Base-by-base conservation (phyloP, 2,113 vertebrate species). In the Megalops atlanticus region DNA sequence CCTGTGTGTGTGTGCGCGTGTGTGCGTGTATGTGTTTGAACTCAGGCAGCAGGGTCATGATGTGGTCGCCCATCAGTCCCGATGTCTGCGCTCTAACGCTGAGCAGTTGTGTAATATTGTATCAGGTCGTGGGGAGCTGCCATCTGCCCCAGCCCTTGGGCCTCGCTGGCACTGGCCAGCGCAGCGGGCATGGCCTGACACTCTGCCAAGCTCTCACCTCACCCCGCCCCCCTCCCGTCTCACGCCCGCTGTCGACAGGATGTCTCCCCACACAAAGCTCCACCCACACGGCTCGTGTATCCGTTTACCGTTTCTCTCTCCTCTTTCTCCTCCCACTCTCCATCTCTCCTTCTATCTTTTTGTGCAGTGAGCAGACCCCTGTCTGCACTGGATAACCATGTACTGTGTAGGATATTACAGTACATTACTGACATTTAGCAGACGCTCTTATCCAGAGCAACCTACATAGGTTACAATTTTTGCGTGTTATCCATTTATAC, bases 81-180 rank as follows among this genome's bases (percentile, higher is more conserved):
- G 8, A 14, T 79, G 77, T 41, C 2, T 31, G 16, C 4, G 18
- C 27, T 24, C 8, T 11, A 4, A 31, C 31, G 31, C 64, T 18
- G 12, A 70, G 68, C 27, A 70, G 68, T 35, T 71, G 35, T 80
- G 78, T 80, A 52, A 80, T 31, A 52, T 43, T 47, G 33, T 52
- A 35, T 71, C 69, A 70, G 68, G 78, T 73, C 69, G 43, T 73
- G 78, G 45, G 69, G 78, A 39, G 78, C 69, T 38, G 35, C 78
- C 78, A 80, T 80, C 69, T 80, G 78, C 21, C 69, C 24, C 35
- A 27, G 38, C 40, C 43, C 40, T 33, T 41, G 16, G n/a, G 39
- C 64, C 64, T 21, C 73, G 68, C 78, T 80, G 78, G 64, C 78
- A 73, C 58, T 73, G 40, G n/a, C 31, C 64, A 45, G 68, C 14